Evolutionary conservation across 1,140 invertebrate genomes (phyloP), one percentile per base, ranked within the genome.

Genomic region (Drosophila takahashii): DNA sequence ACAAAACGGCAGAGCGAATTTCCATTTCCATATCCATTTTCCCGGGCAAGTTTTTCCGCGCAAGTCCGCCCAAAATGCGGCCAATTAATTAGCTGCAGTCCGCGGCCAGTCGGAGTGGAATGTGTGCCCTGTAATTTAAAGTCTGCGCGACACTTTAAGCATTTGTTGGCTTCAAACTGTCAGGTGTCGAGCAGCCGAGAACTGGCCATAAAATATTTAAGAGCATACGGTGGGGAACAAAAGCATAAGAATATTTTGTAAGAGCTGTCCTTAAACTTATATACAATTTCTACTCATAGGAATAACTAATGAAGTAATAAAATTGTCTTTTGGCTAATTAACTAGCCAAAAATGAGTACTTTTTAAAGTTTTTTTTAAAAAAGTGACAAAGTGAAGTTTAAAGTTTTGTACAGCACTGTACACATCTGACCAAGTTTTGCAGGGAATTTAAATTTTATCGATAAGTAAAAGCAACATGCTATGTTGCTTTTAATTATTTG

Each of bases 81-180:
- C 79, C 79, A 80, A 86, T 86, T 86, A 86, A 86, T 86, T 87
- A 86, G 75, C 67, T 73, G 74, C 83, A 85, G 47, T 77, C 47
- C 26, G 64, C 53, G 60, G 51, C 39, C 62, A 67, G 27, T 66
- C 47, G 50, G 10, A 39, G 34, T 29, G 50, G 10, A 39, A 36
- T 65, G 34, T 50, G 42, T 26, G 42, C n/a, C 18, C 27, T 66
- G 67, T 51, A 57, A 59, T 86, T 87, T 87, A 78, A 87, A 45
- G 44, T 48, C 56, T 13, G 42, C 11, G 39, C 39, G 48, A 32
- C 45, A 56, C 78, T 85, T 87, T 67, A 85, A 87, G 74, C 79
- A 66, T 64, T 59, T 44, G 39, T 45, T 15, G 69, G 71, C 69
- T 51, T 56, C 27, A 75, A 37, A 36, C 22, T 58, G 71, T 58